Evolutionary conservation across 2,888 invertebrate species (phyloP).

Genomic region (Ochropacha duplaris): DNA sequence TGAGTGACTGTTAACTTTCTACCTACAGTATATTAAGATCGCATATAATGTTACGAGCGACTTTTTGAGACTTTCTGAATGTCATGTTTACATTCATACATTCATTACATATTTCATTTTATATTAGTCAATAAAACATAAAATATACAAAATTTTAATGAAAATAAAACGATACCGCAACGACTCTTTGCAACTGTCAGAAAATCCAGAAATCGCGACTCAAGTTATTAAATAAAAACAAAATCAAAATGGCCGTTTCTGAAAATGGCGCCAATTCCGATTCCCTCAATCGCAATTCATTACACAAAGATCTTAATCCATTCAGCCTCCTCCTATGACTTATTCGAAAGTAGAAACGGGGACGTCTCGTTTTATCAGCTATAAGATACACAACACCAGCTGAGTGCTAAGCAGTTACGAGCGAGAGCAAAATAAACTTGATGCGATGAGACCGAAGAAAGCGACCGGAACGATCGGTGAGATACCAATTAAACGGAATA

Average conservation of each 20-base stretch:
- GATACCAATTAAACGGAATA: constrained; percentile 62
- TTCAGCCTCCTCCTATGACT: constrained; percentile 1
- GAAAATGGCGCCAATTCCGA: not conserved
- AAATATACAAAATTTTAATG: too few relatives aligned
- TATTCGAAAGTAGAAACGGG: constrained; percentile 56
- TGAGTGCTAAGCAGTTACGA: constrained; percentile 32
- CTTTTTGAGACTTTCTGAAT: too few relatives aligned
- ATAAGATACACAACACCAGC: constrained; percentile 31
- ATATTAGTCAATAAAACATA: too few relatives aligned
- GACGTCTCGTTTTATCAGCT: constrained; percentile 46
- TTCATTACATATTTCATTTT: too few relatives aligned
- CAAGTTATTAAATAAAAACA: too few relatives aligned
- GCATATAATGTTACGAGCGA: not conserved
- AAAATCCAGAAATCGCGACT: too few relatives aligned
- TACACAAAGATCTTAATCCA: not conserved
- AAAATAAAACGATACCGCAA: too few relatives aligned
- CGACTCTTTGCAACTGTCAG: too few relatives aligned
- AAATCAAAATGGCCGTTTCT: not conserved
- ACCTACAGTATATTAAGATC: not conserved
- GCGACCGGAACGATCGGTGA: constrained; percentile 59
- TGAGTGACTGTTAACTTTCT: not conserved
- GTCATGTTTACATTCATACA: too few relatives aligned
- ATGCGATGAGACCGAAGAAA: constrained; percentile 63
- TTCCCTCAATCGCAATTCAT: not conserved
- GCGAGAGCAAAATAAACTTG: constrained; percentile 71